phyloP scores from a whole-genome alignment of 2,113 vertebrate species.

The Desmodus rotundus region DNA sequence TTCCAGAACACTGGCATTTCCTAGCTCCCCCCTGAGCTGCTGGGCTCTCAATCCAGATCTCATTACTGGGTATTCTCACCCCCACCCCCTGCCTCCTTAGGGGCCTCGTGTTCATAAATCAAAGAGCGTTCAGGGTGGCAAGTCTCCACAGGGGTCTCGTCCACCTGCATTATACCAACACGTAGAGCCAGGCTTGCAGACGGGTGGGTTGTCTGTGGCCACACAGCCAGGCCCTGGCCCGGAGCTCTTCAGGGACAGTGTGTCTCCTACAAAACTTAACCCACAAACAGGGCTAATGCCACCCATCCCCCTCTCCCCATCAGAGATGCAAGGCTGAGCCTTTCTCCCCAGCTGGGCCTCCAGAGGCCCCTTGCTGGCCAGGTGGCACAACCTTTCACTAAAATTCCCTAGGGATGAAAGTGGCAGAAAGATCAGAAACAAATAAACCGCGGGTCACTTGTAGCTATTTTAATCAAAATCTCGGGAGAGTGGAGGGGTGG shows the following conservation, averaged over 20 bases:
- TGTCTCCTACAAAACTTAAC: neutral
- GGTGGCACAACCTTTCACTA: neutral
- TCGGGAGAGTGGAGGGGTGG: fast-evolving
- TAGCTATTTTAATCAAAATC: neutral
- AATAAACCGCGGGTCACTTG: fast-evolving
- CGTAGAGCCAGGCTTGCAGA: neutral
- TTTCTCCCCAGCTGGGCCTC: fast-evolving
- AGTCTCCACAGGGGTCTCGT: neutral
- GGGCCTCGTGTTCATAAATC: neutral
- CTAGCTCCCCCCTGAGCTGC: neutral
- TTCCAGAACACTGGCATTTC: neutral
- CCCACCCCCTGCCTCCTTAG: neutral
- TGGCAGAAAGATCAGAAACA: neutral
- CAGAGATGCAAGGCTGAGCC: fast-evolving
- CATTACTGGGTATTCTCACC: neutral
- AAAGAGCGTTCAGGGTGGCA: neutral
- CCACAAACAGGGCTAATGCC: too few species aligned
- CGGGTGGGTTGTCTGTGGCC: fast-evolving
- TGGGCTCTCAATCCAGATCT: fast-evolving
- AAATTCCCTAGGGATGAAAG: neutral
- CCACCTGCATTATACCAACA: neutral
- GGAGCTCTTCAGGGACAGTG: neutral
- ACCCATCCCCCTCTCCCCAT: neutral
- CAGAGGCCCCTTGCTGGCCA: neutral
- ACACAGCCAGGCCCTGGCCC: fast-evolving